Conservation (phyloP, 2,888 invertebrate species). For the Phragmatobia fuliginosa region DNA sequence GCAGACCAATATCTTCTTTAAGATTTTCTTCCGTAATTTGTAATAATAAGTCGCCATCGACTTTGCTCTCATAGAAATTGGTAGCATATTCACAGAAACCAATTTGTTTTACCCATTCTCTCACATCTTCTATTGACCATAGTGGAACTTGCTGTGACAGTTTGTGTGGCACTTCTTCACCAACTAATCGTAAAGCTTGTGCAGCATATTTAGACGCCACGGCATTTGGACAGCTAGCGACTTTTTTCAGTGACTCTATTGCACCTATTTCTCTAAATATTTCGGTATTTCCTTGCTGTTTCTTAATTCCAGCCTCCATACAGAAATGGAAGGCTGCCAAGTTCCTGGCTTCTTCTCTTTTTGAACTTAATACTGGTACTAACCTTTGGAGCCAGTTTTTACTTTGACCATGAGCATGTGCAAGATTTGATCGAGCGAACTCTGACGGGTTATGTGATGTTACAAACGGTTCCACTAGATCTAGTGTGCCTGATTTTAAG, state of each 20-base stretch:
- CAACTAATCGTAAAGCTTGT: constrained; percentile 95
- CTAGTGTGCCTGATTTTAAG: constrained; percentile 97
- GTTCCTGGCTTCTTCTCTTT: constrained; percentile 97
- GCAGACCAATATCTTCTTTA: constrained; percentile 96
- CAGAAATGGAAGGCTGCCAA: constrained; percentile 99
- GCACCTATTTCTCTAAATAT: constrained; percentile 98
- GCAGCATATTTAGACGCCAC: constrained; percentile 99
- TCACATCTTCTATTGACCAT: constrained; percentile 98
- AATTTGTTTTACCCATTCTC: constrained; percentile 99
- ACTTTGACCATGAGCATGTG: constrained; percentile 98
- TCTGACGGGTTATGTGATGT: constrained; percentile 97
- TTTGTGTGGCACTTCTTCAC: constrained; percentile 99
- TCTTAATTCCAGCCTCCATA: constrained; percentile 99
- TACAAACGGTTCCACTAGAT: constrained; percentile 98
- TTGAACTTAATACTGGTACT: constrained; percentile 97
- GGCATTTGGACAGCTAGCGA: constrained; percentile 99
- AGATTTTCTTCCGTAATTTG: constrained; percentile 97
- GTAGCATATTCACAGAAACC: constrained; percentile 95
- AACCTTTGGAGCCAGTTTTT: constrained; percentile 97
- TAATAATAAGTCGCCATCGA: constrained; percentile 98
- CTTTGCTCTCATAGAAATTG: constrained; percentile 95
- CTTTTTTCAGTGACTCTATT: constrained; percentile 97
- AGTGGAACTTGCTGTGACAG: constrained; percentile 98
- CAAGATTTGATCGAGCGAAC: constrained; percentile 96
- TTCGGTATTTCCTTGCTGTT: constrained; percentile 95